Conservation (phyloP, 53 echinoderm and acorn worm species). For the Apostichopus leukothele region DNA sequence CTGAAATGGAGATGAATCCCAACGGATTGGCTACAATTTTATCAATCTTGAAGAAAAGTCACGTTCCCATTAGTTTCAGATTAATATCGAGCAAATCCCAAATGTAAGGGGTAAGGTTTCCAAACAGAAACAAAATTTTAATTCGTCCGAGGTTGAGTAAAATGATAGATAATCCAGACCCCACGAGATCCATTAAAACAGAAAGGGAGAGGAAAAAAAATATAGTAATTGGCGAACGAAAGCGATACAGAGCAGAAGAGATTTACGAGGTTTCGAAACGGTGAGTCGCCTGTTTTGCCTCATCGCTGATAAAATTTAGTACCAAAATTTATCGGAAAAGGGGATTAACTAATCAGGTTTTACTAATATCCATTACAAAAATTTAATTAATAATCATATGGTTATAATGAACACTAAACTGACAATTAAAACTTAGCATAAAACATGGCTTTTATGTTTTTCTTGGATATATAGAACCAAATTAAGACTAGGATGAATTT, state of each 20-base stretch:
- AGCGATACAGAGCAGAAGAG: background rate
- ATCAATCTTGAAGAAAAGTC: background rate
- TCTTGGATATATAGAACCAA: too few relatives aligned
- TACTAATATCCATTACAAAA: too few relatives aligned
- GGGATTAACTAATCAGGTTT: too few relatives aligned
- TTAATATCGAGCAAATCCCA: background rate
- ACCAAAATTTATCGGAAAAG: too few relatives aligned
- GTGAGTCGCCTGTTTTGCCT: too few relatives aligned
- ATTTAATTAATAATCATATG: too few relatives aligned
- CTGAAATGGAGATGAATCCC: too few relatives aligned
- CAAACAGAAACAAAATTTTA: background rate
- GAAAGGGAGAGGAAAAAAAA: background rate
- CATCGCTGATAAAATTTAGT: too few relatives aligned
- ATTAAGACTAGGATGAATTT: too few relatives aligned
- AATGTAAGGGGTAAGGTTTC: background rate
- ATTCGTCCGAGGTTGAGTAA: background rate
- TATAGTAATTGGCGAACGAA: background rate
- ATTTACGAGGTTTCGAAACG: background rate
- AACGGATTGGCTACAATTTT: background rate
- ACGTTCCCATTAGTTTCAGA: constrained; percentile 3
- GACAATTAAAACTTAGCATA: too few relatives aligned
- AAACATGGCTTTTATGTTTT: too few relatives aligned
- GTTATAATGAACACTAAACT: too few relatives aligned
- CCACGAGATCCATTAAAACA: background rate
- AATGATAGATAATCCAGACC: background rate